Conservation (phyloP, 2,113 vertebrate genomes). For the Dicaeum eximium region DNA sequence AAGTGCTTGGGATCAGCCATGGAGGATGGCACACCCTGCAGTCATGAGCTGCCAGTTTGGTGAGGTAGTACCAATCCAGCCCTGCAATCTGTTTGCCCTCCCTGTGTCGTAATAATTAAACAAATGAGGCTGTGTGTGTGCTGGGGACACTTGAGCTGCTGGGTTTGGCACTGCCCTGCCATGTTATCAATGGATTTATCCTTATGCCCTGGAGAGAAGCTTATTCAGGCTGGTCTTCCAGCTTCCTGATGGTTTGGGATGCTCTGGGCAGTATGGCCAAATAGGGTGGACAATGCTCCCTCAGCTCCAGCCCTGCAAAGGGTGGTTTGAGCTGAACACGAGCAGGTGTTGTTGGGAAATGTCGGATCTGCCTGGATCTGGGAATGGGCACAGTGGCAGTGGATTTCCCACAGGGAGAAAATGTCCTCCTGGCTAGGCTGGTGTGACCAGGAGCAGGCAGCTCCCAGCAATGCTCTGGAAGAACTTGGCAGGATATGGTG, state of each 20-base stretch:
- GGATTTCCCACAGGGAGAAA: background rate
- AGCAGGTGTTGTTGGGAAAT: background rate
- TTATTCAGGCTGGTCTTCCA: background rate
- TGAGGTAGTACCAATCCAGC: background rate
- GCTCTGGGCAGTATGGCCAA: accelerated
- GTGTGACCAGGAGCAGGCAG: background rate
- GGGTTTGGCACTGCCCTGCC: background rate
- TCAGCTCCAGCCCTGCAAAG: background rate
- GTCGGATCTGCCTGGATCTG: background rate
- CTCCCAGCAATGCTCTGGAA: accelerated
- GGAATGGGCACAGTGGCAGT: background rate
- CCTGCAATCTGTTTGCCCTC: background rate
- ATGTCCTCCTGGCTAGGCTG: background rate
- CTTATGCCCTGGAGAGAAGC: background rate
- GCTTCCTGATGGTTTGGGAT: background rate
- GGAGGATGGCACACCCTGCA: background rate
- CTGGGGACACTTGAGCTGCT: background rate
- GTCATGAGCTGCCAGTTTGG: background rate
- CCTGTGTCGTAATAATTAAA: background rate
- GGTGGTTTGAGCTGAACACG: background rate
- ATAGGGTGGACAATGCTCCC: accelerated
- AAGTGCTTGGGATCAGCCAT: background rate
- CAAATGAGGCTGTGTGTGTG: background rate
- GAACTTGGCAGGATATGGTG: background rate
- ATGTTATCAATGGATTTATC: background rate